Conservation (phyloP, 2,113 vertebrate genomes). For the Polypterus bichir region DNA sequence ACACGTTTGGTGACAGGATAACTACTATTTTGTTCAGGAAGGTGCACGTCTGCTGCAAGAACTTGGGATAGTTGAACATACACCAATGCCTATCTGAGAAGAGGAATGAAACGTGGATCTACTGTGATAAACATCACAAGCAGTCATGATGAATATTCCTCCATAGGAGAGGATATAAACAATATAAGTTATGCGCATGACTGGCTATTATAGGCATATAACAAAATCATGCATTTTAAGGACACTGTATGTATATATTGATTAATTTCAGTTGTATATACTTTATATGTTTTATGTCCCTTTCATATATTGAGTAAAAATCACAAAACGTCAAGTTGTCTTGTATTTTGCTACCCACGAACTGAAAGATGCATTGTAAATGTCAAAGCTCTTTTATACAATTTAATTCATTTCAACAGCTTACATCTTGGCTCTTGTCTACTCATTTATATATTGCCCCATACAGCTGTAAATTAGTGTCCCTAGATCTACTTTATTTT, state of each 20-base stretch:
- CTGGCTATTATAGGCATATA: constrained; percentile 24
- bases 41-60: too few relatives aligned
- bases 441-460: too few relatives aligned
- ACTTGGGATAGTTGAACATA: too few relatives aligned
- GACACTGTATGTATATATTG: constrained; percentile 94
- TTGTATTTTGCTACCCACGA: constrained; percentile 41
- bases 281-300: constrained; percentile 97
- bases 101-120: too few relatives aligned
- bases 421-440: not conserved
- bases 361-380: not conserved
- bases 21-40: too few relatives aligned
- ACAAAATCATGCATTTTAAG: constrained; percentile 10
- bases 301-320: constrained; percentile 97
- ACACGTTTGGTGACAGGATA: too few relatives aligned
- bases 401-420: not conserved
- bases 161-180: too few relatives aligned
- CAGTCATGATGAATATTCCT: too few relatives aligned
- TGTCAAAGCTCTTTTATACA: not conserved
- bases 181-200: constrained; percentile 1
- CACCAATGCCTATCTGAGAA: too few relatives aligned
- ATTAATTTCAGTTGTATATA: constrained; percentile 97
- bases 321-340: constrained; percentile 56
- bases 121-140: too few relatives aligned
- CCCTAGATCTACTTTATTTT: too few relatives aligned
- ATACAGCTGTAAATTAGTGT: too few relatives aligned